A percentile compares a stretch with the other conserved stretches of the same genome.
Evolutionary conservation across 2,888 invertebrate genomes (phyloP).

Genomic region (Chrysolina oricalcia): DNA sequence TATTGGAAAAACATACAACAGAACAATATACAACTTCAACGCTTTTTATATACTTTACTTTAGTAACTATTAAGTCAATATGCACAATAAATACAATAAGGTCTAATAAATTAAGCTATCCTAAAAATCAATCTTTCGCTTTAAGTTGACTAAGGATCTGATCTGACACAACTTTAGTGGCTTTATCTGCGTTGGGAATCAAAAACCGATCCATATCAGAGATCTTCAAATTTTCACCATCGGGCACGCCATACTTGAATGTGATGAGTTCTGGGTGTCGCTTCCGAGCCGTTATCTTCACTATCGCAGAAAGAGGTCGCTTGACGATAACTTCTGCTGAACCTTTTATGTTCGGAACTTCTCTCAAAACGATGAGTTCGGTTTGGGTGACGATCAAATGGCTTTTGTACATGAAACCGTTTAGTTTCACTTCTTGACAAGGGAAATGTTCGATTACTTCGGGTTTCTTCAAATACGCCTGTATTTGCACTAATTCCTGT

Average conservation of each 20-base stretch:
- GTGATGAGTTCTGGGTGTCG: constrained; percentile 96
- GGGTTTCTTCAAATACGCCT: constrained; percentile 86
- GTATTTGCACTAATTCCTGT: constrained; percentile 87
- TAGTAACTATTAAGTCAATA: constrained; percentile 46
- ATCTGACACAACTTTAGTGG: constrained; percentile 91
- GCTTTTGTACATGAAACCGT: constrained; percentile 91
- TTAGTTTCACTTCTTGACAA: constrained; percentile 93
- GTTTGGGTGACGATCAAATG: constrained; percentile 89
- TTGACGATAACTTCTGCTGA: constrained; percentile 90
- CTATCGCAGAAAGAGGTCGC: constrained; percentile 91
- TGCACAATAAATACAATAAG: constrained; percentile 43
- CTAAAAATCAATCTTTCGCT: constrained; percentile 62
- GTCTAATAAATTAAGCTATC: constrained; percentile 39
- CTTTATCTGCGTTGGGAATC: constrained; percentile 92
- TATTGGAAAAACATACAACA: constrained; percentile 21
- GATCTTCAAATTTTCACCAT: constrained; percentile 86
- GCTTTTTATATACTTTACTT: constrained; percentile 45
- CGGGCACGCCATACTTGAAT: constrained; percentile 93
- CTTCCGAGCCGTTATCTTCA: constrained; percentile 97
- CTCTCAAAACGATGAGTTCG: constrained; percentile 90
- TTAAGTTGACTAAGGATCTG: constrained; percentile 84
- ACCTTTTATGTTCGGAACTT: constrained; percentile 83
- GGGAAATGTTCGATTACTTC: constrained; percentile 90
- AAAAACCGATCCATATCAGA: constrained; percentile 94
- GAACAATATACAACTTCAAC: constrained; percentile 35